phyloP scores from a whole-genome alignment of 2,888 invertebrate species.

The Stramonita haemastoma region DNA sequence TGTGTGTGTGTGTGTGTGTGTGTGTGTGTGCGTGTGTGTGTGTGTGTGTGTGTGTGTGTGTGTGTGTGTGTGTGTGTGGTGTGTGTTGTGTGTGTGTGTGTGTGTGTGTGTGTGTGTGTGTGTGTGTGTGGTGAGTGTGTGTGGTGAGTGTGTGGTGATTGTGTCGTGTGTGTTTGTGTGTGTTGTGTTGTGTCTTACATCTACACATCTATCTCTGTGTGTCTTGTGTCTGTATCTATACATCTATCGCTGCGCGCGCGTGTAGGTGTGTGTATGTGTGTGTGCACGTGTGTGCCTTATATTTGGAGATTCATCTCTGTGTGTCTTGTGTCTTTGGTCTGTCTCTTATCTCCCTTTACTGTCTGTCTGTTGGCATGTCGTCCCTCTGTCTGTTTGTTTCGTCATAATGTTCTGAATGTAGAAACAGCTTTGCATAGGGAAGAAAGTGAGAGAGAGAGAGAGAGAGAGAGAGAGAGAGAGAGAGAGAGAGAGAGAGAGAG shows the following conservation, averaged over 20 bases:
- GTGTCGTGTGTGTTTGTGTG: neutral
- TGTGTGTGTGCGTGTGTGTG: slow-evolving; percentile 7
- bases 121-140: neutral
- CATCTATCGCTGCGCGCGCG: neutral
- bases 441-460: too few relatives aligned
- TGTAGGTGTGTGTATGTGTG: neutral
- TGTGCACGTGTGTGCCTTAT: neutral
- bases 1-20: slow-evolving; percentile 19
- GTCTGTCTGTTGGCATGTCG: neutral
- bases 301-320: neutral
- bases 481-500: too few relatives aligned
- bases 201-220: neutral
- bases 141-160: neutral
- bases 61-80: neutral
- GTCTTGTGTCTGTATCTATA: neutral
- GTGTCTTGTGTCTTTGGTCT: neutral
- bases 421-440: too few relatives aligned
- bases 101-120: neutral
- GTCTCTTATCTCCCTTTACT: neutral
- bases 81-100: neutral
- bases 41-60: neutral
- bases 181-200: neutral
- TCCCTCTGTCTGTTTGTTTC: too few relatives aligned
- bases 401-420: too few relatives aligned
- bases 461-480: too few relatives aligned